Conservation (phyloP, 2,113 vertebrate genomes). For the Smithornis capensis region DNA sequence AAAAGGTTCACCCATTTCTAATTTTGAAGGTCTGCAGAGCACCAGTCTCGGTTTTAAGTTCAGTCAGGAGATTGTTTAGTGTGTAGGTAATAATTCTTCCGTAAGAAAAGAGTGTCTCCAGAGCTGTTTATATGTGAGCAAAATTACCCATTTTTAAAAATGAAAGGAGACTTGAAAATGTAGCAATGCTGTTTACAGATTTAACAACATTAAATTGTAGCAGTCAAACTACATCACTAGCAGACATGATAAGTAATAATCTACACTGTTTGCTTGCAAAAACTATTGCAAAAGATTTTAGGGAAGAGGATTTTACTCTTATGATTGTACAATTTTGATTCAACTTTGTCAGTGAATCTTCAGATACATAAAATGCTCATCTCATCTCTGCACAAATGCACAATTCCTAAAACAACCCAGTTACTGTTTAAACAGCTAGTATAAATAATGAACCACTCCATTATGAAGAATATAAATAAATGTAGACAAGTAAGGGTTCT, state of each 20-base stretch:
- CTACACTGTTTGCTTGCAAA: neutral
- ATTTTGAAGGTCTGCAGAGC: conserved; percentile 8
- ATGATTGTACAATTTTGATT: neutral
- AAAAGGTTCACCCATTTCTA: neutral
- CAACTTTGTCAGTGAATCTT: neutral
- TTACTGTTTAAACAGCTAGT: conserved; percentile 71
- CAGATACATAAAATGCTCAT: neutral
- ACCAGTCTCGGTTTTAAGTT: neutral
- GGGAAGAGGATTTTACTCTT: neutral
- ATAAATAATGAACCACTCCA: conserved; percentile 73
- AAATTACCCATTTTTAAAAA: neutral
- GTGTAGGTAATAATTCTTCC: neutral
- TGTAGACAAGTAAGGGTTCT: conserved; percentile 68
- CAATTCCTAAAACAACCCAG: conserved; percentile 60
- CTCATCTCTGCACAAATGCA: conserved; percentile 38
- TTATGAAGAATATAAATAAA: conserved; percentile 69
- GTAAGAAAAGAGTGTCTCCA: neutral
- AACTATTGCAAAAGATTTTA: neutral
- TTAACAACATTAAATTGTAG: neutral
- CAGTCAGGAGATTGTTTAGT: neutral
- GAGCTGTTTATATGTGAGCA: neutral
- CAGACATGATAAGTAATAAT: neutral
- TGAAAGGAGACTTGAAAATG: neutral
- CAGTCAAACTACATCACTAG: neutral
- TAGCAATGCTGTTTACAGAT: neutral